Percentiles rank a stretch among this genome's conserved stretches.
Evolutionary conservation across 2,797 vertebrate species (phyloP).

Genomic region (Percopsis omiscomaycus): DNA sequence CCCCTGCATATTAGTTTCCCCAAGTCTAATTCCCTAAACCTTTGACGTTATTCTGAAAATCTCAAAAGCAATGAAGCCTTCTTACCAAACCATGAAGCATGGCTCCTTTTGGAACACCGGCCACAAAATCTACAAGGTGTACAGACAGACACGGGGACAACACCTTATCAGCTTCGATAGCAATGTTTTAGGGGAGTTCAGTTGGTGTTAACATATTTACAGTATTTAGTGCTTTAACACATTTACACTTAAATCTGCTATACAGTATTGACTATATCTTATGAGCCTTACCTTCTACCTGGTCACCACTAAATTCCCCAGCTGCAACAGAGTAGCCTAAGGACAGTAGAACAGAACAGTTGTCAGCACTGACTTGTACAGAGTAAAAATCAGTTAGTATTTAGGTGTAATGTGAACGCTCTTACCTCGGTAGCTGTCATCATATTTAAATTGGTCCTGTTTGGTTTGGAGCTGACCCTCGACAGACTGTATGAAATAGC

Average conservation of each 20-base stretch:
- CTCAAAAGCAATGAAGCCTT: constrained; percentile 38
- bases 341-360: constrained; percentile 11
- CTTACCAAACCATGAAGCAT: constrained; percentile 90
- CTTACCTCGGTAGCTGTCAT: constrained; percentile 90
- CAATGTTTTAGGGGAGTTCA: constrained; percentile 34
- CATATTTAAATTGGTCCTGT: constrained; percentile 73
- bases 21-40: constrained; percentile 33
- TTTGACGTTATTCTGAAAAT: constrained; percentile 33
- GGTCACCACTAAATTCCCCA: constrained; percentile 89
- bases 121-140: constrained; percentile 84
- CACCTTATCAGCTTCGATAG: constrained; percentile 19
- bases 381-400: not conserved
- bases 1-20: constrained; percentile 15
- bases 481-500: constrained; percentile 84
- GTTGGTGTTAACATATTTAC: constrained; percentile 18
- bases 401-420: not conserved
- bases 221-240: constrained; percentile 2
- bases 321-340: constrained; percentile 90
- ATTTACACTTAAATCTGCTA: not conserved
- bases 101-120: constrained; percentile 87
- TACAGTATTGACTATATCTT: not conserved
- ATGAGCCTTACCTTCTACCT: constrained; percentile 80
- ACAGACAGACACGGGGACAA: constrained; percentile 46
- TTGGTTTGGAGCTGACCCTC: constrained; percentile 83
- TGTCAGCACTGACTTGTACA: constrained; percentile 1